phyloP scores from a whole-genome alignment of 1,140 invertebrate genomes.

The Laodelphax striatellus region DNA sequence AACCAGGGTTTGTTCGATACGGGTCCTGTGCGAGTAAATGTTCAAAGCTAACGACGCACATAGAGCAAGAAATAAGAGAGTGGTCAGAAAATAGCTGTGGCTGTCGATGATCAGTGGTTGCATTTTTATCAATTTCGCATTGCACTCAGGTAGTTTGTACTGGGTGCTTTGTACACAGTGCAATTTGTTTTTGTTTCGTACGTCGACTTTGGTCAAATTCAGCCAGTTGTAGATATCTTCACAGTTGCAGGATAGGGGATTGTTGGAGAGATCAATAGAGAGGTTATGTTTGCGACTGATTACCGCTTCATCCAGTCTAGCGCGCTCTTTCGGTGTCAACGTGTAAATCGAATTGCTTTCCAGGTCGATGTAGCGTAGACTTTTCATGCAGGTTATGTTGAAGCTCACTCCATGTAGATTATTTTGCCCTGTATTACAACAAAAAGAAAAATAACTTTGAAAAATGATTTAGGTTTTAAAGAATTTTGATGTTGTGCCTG shows the following conservation, averaged over 20 bases:
- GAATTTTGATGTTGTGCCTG: too few species aligned
- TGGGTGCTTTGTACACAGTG: conserved; percentile 30
- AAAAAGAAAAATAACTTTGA: neutral
- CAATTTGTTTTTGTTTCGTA: conserved; percentile 43
- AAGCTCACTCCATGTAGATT: conserved; percentile 45
- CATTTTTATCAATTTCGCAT: conserved; percentile 26
- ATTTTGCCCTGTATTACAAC: conserved; percentile 17
- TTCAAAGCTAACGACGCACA: conserved; percentile 40
- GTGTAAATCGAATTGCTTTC: conserved; percentile 53
- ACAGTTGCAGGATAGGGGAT: conserved; percentile 54
- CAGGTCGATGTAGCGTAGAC: conserved; percentile 56
- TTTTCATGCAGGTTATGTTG: conserved; percentile 50
- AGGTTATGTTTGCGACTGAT: conserved; percentile 36
- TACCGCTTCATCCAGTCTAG: conserved; percentile 43
- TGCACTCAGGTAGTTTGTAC: conserved; percentile 10
- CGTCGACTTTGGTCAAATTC: conserved; percentile 38
- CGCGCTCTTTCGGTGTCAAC: conserved; percentile 44
- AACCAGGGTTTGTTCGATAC: conserved; percentile 41
- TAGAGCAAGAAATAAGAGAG: conserved; percentile 44
- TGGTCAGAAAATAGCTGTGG: conserved; percentile 32
- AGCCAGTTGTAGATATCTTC: conserved; percentile 52
- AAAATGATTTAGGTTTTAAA: neutral
- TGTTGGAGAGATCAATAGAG: conserved; percentile 50
- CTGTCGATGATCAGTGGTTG: conserved; percentile 22
- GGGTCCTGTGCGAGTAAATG: conserved; percentile 46